Evolutionary conservation across 1,140 invertebrate species (phyloP).

Genomic region (Pygmarrhopalites habei): DNA sequence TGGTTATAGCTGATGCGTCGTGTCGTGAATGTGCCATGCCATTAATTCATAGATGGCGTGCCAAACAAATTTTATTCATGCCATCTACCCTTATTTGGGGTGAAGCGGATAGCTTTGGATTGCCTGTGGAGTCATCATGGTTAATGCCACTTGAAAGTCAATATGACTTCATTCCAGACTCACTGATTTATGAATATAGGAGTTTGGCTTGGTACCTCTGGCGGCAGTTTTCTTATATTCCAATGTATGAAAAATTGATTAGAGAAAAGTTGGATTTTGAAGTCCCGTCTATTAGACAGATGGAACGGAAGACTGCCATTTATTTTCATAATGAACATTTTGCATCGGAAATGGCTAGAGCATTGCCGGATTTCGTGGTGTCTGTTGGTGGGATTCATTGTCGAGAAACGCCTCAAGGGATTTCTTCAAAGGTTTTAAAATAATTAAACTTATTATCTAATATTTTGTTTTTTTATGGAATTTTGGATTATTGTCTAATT

Average conservation of each 20-base stretch:
- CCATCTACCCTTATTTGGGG: not conserved
- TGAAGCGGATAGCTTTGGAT: not conserved
- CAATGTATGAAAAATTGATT: not conserved
- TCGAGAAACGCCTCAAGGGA: not conserved
- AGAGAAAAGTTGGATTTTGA: not conserved
- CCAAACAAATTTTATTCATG: not conserved
- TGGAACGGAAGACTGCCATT: not conserved
- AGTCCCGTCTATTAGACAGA: not conserved
- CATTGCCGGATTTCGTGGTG: not conserved
- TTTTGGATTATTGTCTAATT: not conserved
- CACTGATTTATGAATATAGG: not conserved
- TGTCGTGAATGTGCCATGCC: not conserved
- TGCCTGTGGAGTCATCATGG: not conserved
- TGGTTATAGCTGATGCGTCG: not conserved
- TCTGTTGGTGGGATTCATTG: slow-evolving; percentile 16
- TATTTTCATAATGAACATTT: slow-evolving; percentile 4
- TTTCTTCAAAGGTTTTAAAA: not conserved
- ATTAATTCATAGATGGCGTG: not conserved
- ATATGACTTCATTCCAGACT: not conserved
- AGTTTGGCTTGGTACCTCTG: not conserved
- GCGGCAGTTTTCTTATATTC: not conserved
- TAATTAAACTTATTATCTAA: not conserved
- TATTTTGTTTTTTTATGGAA: not conserved
- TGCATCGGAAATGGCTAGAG: not conserved
- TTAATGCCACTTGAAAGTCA: not conserved